Evolutionary conservation across 2,797 vertebrate species (phyloP), one percentile per base, ranked within the genome.

Genomic region (Coregonus ussuriensis): DNA sequence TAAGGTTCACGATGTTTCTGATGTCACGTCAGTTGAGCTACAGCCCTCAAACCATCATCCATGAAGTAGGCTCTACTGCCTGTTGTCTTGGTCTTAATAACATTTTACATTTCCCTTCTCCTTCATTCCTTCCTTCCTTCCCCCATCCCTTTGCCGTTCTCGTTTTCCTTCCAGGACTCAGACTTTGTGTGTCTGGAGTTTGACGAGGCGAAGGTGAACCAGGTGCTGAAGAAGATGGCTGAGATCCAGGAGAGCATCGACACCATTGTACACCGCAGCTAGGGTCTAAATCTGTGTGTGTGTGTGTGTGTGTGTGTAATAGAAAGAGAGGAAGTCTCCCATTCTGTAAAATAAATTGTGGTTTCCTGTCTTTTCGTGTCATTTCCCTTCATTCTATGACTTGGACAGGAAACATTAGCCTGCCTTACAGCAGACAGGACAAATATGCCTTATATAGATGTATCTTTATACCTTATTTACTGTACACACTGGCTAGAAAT

Each of bases 121-220:
- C 47, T n/a, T n/a, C n/a, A n/a, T n/a, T n/a, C n/a, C n/a, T n/a
- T n/a, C n/a, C n/a, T n/a, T n/a, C n/a, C n/a, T n/a, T n/a, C n/a
- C n/a, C n/a, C n/a, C n/a, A n/a, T n/a, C 33, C 7, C 51, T 31
- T n/a, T 7, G 14, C 37, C 16, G 3, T 29, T 47, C 52, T 52
- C n/a, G 7, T n/a, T 18, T 31, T 41, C 4, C 13, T 33, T 52
- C 18, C 85, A 99, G 98, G 95, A 95, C 87, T 97, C 97, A 0
- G 95, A 99, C 89, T 97, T 97, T 86, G 86, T 99, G 33, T 96
- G 95, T 91, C 84, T 98, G 94, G 97, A 99, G 92, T 95, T 97
- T 47, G 96, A 98, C 66, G 97, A 99, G 81, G 86, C 87, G 80
- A 94, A 91, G 80, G 90, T 98, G 79, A 97, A 91, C 91, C 93